These are phyloP conservation scores for Eira barbara DNA, from an alignment of 2,113 vertebrate genomes.

Conservation along the genomic window DNA sequence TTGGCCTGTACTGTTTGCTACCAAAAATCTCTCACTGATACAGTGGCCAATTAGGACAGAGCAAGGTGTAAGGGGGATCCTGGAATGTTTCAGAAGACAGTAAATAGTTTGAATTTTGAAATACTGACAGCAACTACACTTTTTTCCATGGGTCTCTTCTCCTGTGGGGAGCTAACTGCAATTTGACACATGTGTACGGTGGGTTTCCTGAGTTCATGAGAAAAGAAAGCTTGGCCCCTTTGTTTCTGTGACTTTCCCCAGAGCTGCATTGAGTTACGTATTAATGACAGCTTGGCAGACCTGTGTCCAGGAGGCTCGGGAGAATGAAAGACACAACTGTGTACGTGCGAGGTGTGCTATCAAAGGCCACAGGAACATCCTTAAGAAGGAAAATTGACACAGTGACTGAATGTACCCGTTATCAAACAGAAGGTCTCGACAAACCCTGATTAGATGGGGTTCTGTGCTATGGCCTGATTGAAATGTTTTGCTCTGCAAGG, in stretches of 20 bases:
- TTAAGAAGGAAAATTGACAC: conserved; percentile 81
- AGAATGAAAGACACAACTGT: conserved; percentile 74
- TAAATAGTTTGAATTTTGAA: not conserved
- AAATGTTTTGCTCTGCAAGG: conserved; percentile 79
- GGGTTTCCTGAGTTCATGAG: conserved; percentile 64
- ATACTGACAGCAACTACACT: not conserved
- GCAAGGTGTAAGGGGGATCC: not conserved
- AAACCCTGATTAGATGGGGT: conserved; percentile 84
- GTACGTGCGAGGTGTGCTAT: conserved; percentile 79
- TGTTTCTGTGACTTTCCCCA: conserved; percentile 72
- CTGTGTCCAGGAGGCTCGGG: conserved; percentile 52
- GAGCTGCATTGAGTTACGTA: conserved; percentile 74
- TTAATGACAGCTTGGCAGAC: conserved; percentile 75
- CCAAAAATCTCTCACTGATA: not conserved
- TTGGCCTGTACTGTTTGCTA: not conserved
- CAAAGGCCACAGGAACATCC: conserved; percentile 81
- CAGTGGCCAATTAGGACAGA: not conserved
- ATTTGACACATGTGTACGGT: not conserved
- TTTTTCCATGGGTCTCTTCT: not conserved
- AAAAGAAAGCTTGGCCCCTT: conserved; percentile 66
- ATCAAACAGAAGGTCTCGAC: conserved; percentile 81
- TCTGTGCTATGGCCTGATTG: conserved; percentile 74
- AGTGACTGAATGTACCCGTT: conserved; percentile 78
- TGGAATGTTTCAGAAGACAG: not conserved
- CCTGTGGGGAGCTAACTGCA: not conserved